phyloP scores from a whole-genome alignment of 2,888 invertebrate genomes.

The Ormyrus pomaceus region DNA sequence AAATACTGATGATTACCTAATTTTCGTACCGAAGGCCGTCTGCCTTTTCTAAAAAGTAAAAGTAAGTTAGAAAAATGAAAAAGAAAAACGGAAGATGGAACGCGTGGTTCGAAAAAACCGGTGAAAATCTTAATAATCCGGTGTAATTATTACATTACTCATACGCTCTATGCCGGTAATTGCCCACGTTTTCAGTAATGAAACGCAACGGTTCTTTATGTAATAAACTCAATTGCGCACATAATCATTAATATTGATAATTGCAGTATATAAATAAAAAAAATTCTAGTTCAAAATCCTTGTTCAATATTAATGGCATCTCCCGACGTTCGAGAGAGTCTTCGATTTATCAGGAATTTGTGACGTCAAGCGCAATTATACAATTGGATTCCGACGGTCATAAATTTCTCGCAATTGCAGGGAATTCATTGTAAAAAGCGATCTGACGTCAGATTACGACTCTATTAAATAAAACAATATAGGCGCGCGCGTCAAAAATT shows the following conservation, averaged over 20 bases:
- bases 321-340: no score
- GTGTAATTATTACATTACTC: neutral
- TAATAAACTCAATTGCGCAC: neutral
- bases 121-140: neutral
- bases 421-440: no score
- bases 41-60: slow-evolving; percentile 15
- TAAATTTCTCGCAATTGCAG: neutral
- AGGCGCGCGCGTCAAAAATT: no score
- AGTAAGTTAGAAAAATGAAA: neutral
- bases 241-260: slow-evolving; percentile 15
- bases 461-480: no score
- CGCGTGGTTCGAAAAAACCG: neutral
- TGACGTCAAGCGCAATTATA: no score
- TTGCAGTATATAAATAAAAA: neutral
- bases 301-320: neutral
- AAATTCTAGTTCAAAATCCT: slow-evolving; percentile 22
- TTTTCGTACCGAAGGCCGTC: slow-evolving; percentile 37
- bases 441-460: no score
- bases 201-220: neutral
- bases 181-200: neutral
- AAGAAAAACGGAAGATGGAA: neutral
- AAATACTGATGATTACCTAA: slow-evolving; percentile 38
- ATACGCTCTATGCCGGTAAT: neutral
- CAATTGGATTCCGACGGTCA: neutral
- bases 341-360: no score